Base-by-base conservation (phyloP, 2,888 invertebrate species). In the Tetragonisca angustula region DNA sequence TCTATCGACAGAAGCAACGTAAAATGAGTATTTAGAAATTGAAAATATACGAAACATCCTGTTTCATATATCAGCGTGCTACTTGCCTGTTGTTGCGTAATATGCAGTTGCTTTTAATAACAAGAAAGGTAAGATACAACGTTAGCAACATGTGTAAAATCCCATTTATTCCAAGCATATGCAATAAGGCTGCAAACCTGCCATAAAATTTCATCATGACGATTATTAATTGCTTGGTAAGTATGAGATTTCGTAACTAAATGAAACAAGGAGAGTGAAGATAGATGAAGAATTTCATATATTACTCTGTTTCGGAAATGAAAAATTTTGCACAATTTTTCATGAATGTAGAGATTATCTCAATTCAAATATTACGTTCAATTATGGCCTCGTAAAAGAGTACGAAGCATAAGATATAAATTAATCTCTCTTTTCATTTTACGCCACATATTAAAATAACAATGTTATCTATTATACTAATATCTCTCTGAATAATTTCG, bases 101-200 rank as follows among this genome's bases (percentile, higher is more conserved):
- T 36, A 24, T 27, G 27, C 43, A 59, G 6, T 36, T 36, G 49
- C 5, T 24, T 49, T 50, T 61, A 61, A 49, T 61, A 15, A 27
- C 15, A 21, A 52, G 21, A 21, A 61, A 72, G 19, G 19, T 59
- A 21, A 43, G 24, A 15, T 27, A 15, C 27, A 71, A n/a, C 9
- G 32, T n/a, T 36, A 6, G 50, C 2, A 73, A 52, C 27, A 27
- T 19, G n/a, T 32, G 13, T n/a, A 74, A 24, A 11, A 64, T 54
- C 19, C 1, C n/a, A 65, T 74, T 74, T 36, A 74, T 64, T 52
- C 27, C 49, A 5, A 67, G 67, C 32, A 9, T n/a, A 49, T 24
- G 19, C 24, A n/a, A 17, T 13, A 19, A 15, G 21, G 61, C 17
- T 50, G 15, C 32, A 61, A 49, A 36, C 24, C 19, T 6, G 0